Percentiles rank a stretch among this genome's conserved stretches.
Conservation (phyloP, 53 echinoderm and acorn worm genomes). For the Holothuria leucospilota region DNA sequence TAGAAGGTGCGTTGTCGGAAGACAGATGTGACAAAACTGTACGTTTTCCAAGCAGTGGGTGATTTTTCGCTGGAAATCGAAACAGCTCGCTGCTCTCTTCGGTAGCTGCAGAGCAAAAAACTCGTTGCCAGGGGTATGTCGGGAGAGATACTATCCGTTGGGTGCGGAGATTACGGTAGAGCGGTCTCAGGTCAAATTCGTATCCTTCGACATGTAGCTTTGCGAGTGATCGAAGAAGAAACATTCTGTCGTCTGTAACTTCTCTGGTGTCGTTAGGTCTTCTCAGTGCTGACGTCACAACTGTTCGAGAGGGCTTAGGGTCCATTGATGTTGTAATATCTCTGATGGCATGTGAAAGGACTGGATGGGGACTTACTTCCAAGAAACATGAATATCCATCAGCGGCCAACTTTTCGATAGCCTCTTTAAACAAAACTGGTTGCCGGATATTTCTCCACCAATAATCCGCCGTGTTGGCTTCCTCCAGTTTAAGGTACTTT, state of each 20-base stretch:
- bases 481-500: slow-evolving; percentile 74
- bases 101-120: slow-evolving; percentile 80
- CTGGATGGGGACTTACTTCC: slow-evolving; percentile 92
- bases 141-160: slow-evolving; percentile 93
- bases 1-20: slow-evolving; percentile 72
- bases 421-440: slow-evolving; percentile 81
- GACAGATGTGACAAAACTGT: slow-evolving; percentile 80
- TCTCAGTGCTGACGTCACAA: slow-evolving; percentile 85
- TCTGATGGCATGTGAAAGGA: slow-evolving; percentile 80
- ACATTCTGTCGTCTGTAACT: slow-evolving; percentile 86
- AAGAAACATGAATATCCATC: slow-evolving; percentile 93
- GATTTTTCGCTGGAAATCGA: slow-evolving; percentile 79
- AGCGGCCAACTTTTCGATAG: slow-evolving; percentile 77
- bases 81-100: slow-evolving; percentile 77
- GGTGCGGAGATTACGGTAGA: slow-evolving; percentile 75
- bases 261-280: slow-evolving; percentile 86
- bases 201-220: slow-evolving; percentile 93
- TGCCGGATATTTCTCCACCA: slow-evolving; percentile 96
- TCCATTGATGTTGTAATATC: slow-evolving; percentile 71
- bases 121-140: slow-evolving; percentile 93
- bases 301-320: slow-evolving; percentile 57
- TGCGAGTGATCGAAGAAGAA: slow-evolving; percentile 81
- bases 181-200: slow-evolving; percentile 73
- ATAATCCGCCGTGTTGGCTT: slow-evolving; percentile 78
- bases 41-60: slow-evolving; percentile 89